Percentiles rank a stretch among this genome's conserved stretches.
phyloP scores from a whole-genome alignment of 2,797 vertebrate genomes.

The Hippocampus kuda region DNA sequence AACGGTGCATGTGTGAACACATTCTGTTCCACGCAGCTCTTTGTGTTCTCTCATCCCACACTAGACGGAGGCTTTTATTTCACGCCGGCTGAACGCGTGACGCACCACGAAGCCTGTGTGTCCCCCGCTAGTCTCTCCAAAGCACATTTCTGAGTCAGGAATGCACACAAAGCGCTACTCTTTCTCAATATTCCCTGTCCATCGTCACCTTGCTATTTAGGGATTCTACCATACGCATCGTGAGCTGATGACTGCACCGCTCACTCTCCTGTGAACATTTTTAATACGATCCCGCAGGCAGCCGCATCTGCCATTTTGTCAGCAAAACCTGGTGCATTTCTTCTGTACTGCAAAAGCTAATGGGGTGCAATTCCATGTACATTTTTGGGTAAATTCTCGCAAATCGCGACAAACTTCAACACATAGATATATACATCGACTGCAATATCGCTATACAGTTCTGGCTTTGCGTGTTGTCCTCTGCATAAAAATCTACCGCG shows the following conservation, averaged over 20 bases:
- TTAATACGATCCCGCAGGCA: conserved; percentile 7
- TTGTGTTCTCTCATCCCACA: conserved; percentile 39
- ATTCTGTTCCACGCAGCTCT: conserved; percentile 28
- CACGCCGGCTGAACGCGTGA: conserved; percentile 33
- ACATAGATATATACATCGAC: background rate
- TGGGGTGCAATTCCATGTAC: background rate
- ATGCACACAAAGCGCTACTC: conserved; percentile 6
- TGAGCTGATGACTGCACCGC: background rate
- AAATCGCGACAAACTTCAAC: background rate
- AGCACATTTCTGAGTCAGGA: conserved; percentile 9
- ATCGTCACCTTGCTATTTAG: background rate
- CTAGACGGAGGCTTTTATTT: conserved; percentile 24
- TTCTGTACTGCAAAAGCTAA: background rate
- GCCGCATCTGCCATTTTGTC: conserved; percentile 62
- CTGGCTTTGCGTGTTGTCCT: background rate
- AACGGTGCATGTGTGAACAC: conserved; percentile 28
- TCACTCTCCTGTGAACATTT: background rate
- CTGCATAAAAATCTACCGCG: background rate
- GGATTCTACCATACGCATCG: conserved; percentile 17
- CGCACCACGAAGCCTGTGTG: conserved; percentile 30
- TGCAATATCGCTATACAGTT: background rate
- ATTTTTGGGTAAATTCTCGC: background rate
- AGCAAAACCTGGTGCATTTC: conserved; percentile 19
- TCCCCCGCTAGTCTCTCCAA: conserved; percentile 8
- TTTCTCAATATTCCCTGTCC: background rate